Base-by-base conservation (phyloP, 2,888 invertebrate genomes). In the Ramazzottius varieornatus region DNA sequence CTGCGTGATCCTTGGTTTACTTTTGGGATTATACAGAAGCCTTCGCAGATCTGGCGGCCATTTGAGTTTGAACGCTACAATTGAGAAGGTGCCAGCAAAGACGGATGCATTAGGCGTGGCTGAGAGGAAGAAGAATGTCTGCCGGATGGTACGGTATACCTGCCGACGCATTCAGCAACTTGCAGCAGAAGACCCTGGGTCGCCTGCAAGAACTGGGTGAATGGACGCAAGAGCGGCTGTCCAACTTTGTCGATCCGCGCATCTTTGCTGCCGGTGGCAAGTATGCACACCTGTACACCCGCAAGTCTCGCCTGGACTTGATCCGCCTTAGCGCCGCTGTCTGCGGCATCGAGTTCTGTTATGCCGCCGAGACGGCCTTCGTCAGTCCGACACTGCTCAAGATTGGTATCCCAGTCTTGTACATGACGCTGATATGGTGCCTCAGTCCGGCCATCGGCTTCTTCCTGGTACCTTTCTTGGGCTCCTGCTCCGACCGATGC, bases 341-440 rank as follows among this genome's bases (percentile, higher is more conserved):
- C 0, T 92, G 91, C 86, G 93, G 94, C 1, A 92, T 94, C 67
- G 93, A 94, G 75, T 90, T 94, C 77, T 91, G 93, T 0, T 94
- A 94, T 73, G 91, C 94, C 0, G 93, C 92, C 0, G 93, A 94
- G 78, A 94, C 93, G 0, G 93, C 93, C 0, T 93, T 93, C 76
- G 93, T 93, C 0, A 92, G 90, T 0, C 93, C 94, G 1, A 91
- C 90, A 0, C 79, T 94, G 20, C 81, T 93, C 1, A 88, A 90
- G 78, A 88, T 93, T 69, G 77, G 93, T 2, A 87, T 93, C 1
- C 85, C 87, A 66, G 90, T 92, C 74, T 83, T 86, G 69, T 86
- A 88, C 73, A 93, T 93, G 91, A 92, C 92, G 0, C 78, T 93
- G 66, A 89, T 92, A 33, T 94, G 93, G 93, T 91, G 91, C 1